Evolutionary conservation across 2,797 vertebrate genomes (phyloP).

Genomic region (Spinus olivaceus): DNA sequence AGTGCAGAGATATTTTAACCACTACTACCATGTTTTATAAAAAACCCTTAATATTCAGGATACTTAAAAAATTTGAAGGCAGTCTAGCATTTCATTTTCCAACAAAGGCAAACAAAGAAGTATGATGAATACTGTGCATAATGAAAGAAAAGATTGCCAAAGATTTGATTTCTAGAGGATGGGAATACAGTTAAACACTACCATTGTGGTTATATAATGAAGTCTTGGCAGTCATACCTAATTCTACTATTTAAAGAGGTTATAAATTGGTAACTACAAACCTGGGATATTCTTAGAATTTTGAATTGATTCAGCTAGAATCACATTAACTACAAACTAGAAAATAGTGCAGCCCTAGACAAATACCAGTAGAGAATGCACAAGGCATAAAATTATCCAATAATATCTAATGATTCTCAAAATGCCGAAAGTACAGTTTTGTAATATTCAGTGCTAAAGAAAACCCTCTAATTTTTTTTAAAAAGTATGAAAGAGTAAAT

Average conservation of each 20-base stretch:
- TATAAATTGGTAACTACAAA: not conserved
- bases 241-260: not conserved
- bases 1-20: not conserved
- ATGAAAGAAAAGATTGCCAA: not conserved
- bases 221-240: not conserved
- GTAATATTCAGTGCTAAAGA: not conserved
- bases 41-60: not conserved
- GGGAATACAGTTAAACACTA: not conserved
- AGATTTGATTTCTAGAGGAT: not conserved
- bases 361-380: not conserved
- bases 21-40: not conserved
- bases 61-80: not conserved
- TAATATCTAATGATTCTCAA: not conserved
- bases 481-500: not conserved
- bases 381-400: not conserved
- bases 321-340: not conserved
- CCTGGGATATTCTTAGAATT: not conserved
- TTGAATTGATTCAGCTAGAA: not conserved
- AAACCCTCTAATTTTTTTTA: accelerated
- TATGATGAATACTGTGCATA: not conserved
- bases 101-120: not conserved
- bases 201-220: not conserved
- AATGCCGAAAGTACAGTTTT: not conserved
- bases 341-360: not conserved
- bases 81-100: not conserved